Evolutionary conservation across 1,140 invertebrate genomes (phyloP).

Genomic region (Heliconius nattereri): DNA sequence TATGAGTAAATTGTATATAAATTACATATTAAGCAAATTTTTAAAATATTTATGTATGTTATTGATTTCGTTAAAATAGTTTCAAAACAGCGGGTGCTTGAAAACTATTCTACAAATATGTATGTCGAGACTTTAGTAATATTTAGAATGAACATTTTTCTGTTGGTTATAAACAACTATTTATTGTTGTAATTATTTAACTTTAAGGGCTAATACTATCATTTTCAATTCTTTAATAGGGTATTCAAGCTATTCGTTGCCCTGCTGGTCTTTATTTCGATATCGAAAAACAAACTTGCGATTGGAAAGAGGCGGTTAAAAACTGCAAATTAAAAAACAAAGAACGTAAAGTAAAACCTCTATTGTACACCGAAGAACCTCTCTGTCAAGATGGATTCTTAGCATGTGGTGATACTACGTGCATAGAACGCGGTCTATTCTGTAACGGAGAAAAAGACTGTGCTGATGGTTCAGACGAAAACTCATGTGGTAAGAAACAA

Average conservation of each 20-base stretch:
- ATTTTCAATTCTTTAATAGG: slow-evolving; percentile 78
- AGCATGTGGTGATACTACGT: slow-evolving; percentile 92
- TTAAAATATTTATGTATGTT: neutral
- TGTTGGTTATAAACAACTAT: too few relatives aligned
- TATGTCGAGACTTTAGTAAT: neutral
- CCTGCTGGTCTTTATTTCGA: slow-evolving; percentile 96
- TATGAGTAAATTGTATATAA: neutral
- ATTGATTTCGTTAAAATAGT: neutral
- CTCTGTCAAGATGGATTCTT: slow-evolving; percentile 92
- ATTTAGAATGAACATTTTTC: too few relatives aligned
- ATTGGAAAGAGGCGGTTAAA: slow-evolving; percentile 96
- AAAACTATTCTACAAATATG: neutral
- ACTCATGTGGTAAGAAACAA: slow-evolving; percentile 90
- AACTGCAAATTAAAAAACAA: slow-evolving; percentile 96
- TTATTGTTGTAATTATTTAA: neutral
- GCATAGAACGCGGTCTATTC: slow-evolving; percentile 94
- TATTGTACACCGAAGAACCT: slow-evolving; percentile 94
- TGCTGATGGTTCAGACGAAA: slow-evolving; percentile 93
- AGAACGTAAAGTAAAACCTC: slow-evolving; percentile 93
- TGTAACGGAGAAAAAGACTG: slow-evolving; percentile 97
- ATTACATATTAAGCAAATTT: neutral
- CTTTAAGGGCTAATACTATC: neutral
- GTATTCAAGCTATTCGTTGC: slow-evolving; percentile 95
- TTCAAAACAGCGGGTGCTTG: neutral
- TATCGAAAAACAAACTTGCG: slow-evolving; percentile 97